Evolutionary conservation across 2,113 vertebrate genomes (phyloP), one percentile per base, ranked within the genome.

Genomic region (Oncorhynchus clarkii): DNA sequence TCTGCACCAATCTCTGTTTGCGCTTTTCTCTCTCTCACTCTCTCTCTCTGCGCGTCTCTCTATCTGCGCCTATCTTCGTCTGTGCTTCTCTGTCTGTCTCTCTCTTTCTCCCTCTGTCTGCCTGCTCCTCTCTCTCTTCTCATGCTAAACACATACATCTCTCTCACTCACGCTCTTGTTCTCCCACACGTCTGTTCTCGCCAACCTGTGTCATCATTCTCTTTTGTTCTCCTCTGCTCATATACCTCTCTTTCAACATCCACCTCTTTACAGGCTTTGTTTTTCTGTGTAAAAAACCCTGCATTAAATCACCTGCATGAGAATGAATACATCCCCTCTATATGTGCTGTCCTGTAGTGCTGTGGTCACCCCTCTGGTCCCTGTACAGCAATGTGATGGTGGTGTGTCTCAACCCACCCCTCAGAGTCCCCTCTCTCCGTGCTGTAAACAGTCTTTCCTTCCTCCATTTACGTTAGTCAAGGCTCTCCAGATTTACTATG

Each of bases 371-470:
- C 18, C 16, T 18, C 26, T 34, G 29, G 31, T n/a, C 67, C 31
- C 67, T 68, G 18, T 34, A 3, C 31, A 67, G 26, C 27, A 14
- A 67, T 26, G 27, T 22, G 27, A 14, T 27, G 12, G 65, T 67
- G 51, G 3, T 14, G 27, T 67, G 65, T 67, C 8, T 11, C 67
- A 69, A 16, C 27, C 11, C n/a, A n/a, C 68, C 68, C 39, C 18
- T 24, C 82, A 65, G 78, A 66, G 76, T 74, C 77, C 69, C 31
- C 78, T 76, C 75, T 85, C 82, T 73, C 76, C 78, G 74, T 85
- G 82, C 80, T 89, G 88, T 93, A 91, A 93, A 93, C 90, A 90
- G 75, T 73, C 80, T 88, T 89, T 91, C 82, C 90, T 91, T 91
- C 89, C 88, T 91, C 68, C 84, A 86, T 93, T 90, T 90, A 90